Percentiles rank a stretch among this genome's conserved stretches.
Conservation (phyloP, 2,113 vertebrate genomes). For the Eolophus roseicapilla region DNA sequence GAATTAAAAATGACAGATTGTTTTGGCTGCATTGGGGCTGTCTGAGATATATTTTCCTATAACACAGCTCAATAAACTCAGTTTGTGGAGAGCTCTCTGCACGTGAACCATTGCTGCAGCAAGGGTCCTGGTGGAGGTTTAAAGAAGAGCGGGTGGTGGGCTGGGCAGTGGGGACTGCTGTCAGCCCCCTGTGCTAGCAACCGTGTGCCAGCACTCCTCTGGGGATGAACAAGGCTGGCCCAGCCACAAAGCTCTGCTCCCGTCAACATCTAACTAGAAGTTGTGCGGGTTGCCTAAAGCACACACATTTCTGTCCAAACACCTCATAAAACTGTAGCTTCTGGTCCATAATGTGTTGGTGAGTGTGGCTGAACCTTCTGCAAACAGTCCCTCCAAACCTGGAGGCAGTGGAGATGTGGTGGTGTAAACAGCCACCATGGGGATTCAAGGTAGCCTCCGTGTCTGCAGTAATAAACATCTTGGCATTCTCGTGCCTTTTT, state of each 20-base stretch:
- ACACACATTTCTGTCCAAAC: not conserved
- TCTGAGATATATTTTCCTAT: constrained; percentile 63
- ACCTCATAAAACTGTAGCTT: not conserved
- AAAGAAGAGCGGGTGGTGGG: not conserved
- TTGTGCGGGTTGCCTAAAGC: not conserved
- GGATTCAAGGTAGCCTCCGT: fast-evolving
- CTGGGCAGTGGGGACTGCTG: not conserved
- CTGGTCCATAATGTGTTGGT: not conserved
- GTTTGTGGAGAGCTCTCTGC: constrained; percentile 56
- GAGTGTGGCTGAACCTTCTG: not conserved
- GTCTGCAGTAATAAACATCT: not conserved
- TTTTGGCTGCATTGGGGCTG: constrained; percentile 62
- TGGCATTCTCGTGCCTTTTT: not conserved
- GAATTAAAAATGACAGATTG: constrained; percentile 80
- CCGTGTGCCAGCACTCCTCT: not conserved
- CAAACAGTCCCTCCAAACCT: fast-evolving
- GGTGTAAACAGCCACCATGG: fast-evolving
- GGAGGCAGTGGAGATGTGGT: fast-evolving
- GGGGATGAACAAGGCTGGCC: not conserved
- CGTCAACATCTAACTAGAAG: not conserved
- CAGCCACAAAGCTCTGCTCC: fast-evolving
- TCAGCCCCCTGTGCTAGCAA: not conserved
- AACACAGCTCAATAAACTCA: constrained; percentile 69
- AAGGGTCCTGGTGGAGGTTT: not conserved
- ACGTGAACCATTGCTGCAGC: constrained; percentile 45